A percentile compares a stretch with the other conserved stretches of the same genome.
Evolutionary conservation across 1,140 invertebrate genomes (phyloP).

Genomic region (Caenorhabditis remanei): DNA sequence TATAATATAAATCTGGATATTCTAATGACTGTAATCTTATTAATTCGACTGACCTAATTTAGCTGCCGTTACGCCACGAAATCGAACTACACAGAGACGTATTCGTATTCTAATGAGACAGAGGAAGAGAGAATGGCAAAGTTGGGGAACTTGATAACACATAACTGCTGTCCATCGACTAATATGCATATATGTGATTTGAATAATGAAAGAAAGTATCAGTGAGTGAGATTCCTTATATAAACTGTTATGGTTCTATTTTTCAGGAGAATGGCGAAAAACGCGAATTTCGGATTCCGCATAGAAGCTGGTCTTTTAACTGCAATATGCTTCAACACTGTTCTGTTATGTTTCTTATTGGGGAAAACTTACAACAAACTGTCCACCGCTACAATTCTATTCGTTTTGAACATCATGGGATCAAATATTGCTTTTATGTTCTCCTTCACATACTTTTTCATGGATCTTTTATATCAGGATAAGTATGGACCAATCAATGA

Average conservation of each 20-base stretch:
- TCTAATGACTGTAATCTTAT: neutral
- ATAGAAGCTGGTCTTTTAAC: conserved; percentile 59
- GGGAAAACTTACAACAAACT: conserved; percentile 71
- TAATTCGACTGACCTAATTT: neutral
- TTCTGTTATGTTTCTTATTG: conserved; percentile 54
- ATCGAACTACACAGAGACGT: neutral
- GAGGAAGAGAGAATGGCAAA: conserved; percentile 57
- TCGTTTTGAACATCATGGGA: conserved; percentile 77
- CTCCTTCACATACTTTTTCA: conserved; percentile 75
- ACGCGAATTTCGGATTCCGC: conserved; percentile 69
- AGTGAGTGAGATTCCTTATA: neutral
- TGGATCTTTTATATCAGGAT: conserved; percentile 69
- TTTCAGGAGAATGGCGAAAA: conserved; percentile 51
- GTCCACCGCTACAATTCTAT: conserved; percentile 77
- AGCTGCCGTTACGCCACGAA: conserved; percentile 46
- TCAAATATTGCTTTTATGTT: conserved; percentile 76
- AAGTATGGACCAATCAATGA: conserved; percentile 68
- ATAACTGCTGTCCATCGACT: conserved; percentile 23
- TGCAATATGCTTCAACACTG: conserved; percentile 53
- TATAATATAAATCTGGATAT: neutral
- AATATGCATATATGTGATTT: conserved; percentile 61
- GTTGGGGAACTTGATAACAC: conserved; percentile 1
- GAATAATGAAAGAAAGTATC: conserved; percentile 56
- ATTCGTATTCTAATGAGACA: conserved; percentile 37
- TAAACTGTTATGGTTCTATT: neutral